phyloP scores from a whole-genome alignment of 2,797 vertebrate species.

The Cossypha dichroa region DNA sequence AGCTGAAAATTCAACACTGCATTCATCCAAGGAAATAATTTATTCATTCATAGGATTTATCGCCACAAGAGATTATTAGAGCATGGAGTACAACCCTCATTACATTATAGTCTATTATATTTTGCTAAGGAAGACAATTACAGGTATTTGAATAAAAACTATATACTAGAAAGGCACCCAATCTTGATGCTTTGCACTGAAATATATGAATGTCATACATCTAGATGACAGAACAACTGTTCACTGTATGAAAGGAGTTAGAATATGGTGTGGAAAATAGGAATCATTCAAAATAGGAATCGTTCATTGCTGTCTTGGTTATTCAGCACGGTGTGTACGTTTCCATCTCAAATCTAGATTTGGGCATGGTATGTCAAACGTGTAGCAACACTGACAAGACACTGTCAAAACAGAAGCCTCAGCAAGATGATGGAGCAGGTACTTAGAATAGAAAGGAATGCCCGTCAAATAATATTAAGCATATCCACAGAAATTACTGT shows the following conservation, averaged over 20 bases:
- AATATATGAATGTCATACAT: not conserved
- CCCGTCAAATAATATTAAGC: not conserved
- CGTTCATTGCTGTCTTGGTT: slow-evolving; percentile 20
- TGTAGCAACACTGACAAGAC: slow-evolving; percentile 31
- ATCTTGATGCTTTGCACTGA: not conserved
- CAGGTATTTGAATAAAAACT: not conserved
- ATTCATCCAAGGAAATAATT: not conserved
- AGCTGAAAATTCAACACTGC: not conserved
- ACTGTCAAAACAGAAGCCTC: slow-evolving; percentile 46
- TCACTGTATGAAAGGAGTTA: not conserved
- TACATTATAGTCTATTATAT: not conserved
- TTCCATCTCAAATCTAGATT: slow-evolving; percentile 25
- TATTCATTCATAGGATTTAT: not conserved
- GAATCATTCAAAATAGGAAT: not conserved
- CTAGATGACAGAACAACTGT: not conserved
- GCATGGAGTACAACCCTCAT: not conserved
- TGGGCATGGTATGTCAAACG: not conserved
- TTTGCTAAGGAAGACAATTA: not conserved
- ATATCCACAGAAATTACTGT: not conserved
- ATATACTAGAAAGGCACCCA: not conserved
- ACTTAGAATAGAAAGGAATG: slow-evolving; percentile 20
- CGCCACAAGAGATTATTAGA: not conserved
- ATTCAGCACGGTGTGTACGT: not conserved
- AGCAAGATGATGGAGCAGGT: not conserved
- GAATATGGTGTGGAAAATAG: not conserved